Conservation (phyloP, 2,888 invertebrate species). For the Alloscopus bannaensis region DNA sequence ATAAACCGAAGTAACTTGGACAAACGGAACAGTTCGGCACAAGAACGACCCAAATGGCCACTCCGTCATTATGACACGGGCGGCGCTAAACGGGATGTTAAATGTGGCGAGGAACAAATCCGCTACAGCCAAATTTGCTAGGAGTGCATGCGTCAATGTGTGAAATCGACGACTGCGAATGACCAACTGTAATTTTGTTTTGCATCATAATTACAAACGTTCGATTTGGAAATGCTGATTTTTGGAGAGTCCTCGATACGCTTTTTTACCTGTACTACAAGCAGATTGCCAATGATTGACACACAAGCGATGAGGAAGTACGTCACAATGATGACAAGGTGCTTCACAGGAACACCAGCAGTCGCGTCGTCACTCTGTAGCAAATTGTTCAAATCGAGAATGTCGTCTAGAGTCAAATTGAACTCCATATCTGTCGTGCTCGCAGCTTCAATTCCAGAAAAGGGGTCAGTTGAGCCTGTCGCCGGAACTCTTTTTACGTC, state of each 20-base stretch:
- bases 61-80: slow-evolving; percentile 75
- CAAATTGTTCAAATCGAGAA: slow-evolving; percentile 69
- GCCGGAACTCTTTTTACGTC: background rate
- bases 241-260: background rate
- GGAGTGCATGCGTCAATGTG: slow-evolving; percentile 79
- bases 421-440: slow-evolving; percentile 62
- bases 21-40: slow-evolving; percentile 76
- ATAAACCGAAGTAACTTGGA: slow-evolving; percentile 76
- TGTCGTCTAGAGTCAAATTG: slow-evolving; percentile 69
- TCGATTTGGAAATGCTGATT: background rate
- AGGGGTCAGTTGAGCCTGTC: slow-evolving; percentile 31
- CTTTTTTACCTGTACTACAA: slow-evolving; percentile 72
- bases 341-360: slow-evolving; percentile 63
- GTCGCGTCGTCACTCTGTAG: slow-evolving; percentile 55
- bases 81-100: slow-evolving; percentile 77
- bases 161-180: slow-evolving; percentile 78
- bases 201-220: background rate
- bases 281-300: slow-evolving; percentile 71
- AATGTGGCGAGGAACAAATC: slow-evolving; percentile 75
- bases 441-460: slow-evolving; percentile 44
- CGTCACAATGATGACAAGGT: slow-evolving; percentile 66
- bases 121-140: slow-evolving; percentile 78
- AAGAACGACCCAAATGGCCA: slow-evolving; percentile 77
- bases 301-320: slow-evolving; percentile 69
- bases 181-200: slow-evolving; percentile 74